These are phyloP conservation scores for Otolemur crassicaudatus DNA, from an alignment of 2,797 vertebrate genomes.

Conservation along the genomic window DNA sequence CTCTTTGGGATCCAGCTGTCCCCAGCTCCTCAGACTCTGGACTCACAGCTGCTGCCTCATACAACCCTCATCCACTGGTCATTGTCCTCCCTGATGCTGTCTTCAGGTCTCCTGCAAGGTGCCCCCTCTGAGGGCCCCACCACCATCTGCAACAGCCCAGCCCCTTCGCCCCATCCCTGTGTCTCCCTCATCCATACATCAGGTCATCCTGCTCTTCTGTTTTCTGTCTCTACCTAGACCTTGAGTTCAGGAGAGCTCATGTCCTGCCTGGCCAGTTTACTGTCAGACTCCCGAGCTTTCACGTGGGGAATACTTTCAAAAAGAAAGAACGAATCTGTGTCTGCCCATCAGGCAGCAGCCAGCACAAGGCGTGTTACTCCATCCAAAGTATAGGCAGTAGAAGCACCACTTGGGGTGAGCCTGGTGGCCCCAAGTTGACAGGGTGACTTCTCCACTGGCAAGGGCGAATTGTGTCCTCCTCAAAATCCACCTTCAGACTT, in stretches of 20 bases:
- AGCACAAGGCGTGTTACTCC: accelerated
- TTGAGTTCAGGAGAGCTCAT: background rate
- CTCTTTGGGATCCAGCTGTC: accelerated
- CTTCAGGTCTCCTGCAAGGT: background rate
- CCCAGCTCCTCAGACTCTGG: too few relatives aligned
- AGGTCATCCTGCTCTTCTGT: background rate
- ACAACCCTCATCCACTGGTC: accelerated
- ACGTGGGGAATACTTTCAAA: background rate
- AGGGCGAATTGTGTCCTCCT: background rate
- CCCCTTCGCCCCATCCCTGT: background rate
- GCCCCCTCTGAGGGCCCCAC: background rate
- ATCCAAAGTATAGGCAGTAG: too few relatives aligned
- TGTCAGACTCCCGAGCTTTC: background rate
- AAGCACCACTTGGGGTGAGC: background rate
- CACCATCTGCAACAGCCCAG: too few relatives aligned
- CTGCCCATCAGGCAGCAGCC: background rate
- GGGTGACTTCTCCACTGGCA: background rate
- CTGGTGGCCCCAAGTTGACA: too few relatives aligned
- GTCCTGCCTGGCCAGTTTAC: too few relatives aligned
- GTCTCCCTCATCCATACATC: background rate
- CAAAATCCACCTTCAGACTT: too few relatives aligned
- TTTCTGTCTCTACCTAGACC: background rate
- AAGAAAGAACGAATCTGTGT: background rate
- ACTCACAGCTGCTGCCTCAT: accelerated
- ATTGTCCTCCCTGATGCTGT: accelerated